These are phyloP conservation scores for Orgyia antiqua DNA, from an alignment of 2,888 invertebrate genomes.

Conservation along the genomic window DNA sequence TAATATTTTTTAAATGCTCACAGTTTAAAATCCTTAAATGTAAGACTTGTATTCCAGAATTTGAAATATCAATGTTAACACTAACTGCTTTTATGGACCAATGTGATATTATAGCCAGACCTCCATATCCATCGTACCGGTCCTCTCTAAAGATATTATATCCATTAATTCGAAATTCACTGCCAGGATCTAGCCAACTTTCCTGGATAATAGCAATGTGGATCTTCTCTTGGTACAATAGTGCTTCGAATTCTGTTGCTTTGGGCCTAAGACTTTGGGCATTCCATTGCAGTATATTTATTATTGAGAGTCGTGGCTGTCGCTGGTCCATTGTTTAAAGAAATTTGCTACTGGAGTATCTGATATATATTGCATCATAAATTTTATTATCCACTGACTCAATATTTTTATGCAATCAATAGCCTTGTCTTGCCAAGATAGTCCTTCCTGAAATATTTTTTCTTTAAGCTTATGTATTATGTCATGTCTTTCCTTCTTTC, in stretches of 20 bases:
- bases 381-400: neutral
- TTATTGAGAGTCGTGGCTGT: neutral
- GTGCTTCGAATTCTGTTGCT: neutral
- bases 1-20: too few relatives aligned
- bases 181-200: constrained; percentile 6
- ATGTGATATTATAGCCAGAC: too few relatives aligned
- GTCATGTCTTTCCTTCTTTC: too few relatives aligned
- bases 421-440: neutral
- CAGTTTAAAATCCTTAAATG: too few relatives aligned
- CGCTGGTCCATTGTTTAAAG: constrained; percentile 1
- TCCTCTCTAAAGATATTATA: constrained; percentile 2
- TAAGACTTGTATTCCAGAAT: too few relatives aligned
- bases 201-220: constrained; percentile 6
- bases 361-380: neutral
- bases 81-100: too few relatives aligned
- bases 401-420: neutral
- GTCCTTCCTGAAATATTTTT: too few relatives aligned
- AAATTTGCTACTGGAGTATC: neutral
- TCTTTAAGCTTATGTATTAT: too few relatives aligned
- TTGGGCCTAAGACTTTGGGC: constrained; percentile 3
- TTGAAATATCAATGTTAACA: too few relatives aligned
- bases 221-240: constrained; percentile 1
- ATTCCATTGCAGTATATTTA: constrained; percentile 3
- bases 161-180: neutral
- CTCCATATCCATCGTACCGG: too few relatives aligned